Evolutionary conservation across 1,140 invertebrate species (phyloP).

Genomic region (Drosophila baimaii): DNA sequence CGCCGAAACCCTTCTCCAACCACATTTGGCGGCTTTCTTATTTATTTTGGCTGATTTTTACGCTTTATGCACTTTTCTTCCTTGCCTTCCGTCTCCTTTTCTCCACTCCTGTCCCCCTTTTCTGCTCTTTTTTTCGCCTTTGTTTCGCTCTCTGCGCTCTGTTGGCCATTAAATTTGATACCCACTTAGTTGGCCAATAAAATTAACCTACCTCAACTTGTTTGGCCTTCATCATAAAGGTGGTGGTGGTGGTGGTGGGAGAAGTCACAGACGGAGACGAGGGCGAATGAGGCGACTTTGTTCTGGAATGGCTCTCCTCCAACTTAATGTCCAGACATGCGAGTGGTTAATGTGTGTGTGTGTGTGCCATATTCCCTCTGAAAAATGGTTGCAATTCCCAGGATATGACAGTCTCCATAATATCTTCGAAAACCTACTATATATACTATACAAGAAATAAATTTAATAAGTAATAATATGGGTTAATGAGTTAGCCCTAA

Average conservation of each 20-base stretch:
- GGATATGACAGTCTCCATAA: no score
- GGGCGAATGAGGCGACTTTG: conserved; percentile 6
- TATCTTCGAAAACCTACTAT: no score
- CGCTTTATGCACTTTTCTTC: conserved; percentile 63
- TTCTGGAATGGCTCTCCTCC: conserved; percentile 12
- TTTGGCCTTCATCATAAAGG: conserved; percentile 54
- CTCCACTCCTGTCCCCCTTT: not conserved
- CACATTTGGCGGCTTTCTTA: conserved; percentile 61
- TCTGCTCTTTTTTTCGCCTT: conserved; percentile 11
- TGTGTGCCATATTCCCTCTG: conserved; percentile 13
- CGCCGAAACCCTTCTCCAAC: not conserved
- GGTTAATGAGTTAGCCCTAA: no score
- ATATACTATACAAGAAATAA: no score
- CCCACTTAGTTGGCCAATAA: conserved; percentile 83
- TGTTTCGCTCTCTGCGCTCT: conserved; percentile 36
- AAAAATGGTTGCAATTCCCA: conserved; percentile 1
- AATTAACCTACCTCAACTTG: conserved; percentile 82
- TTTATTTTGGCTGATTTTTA: conserved; percentile 79
- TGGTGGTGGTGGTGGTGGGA: conserved; percentile 4
- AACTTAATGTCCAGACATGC: conserved; percentile 47
- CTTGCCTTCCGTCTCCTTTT: not conserved
- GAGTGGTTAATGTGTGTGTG: conserved; percentile 47
- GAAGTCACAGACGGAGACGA: conserved; percentile 6
- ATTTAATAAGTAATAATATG: no score
- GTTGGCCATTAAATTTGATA: conserved; percentile 80